Evolutionary conservation across 2,113 vertebrate species (phyloP).

Genomic region (Oenanthe melanoleuca): DNA sequence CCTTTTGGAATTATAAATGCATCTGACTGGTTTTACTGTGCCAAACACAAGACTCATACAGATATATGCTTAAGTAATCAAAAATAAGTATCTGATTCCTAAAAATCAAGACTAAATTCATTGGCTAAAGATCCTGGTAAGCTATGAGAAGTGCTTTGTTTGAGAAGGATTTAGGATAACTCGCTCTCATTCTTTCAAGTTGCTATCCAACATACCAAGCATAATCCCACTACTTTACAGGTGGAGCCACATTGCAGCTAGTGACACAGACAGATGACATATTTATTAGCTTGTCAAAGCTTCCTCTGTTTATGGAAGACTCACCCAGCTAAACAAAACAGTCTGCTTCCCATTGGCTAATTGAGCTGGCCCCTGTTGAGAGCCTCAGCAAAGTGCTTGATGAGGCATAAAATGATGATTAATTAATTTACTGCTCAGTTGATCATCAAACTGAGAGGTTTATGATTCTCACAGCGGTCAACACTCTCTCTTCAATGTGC

Average conservation of each 20-base stretch:
- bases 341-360: constrained; percentile 89
- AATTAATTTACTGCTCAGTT: constrained; percentile 99
- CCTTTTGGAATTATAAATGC: not conserved
- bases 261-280: constrained; percentile 93
- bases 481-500: constrained; percentile 73
- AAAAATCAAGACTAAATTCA: not conserved
- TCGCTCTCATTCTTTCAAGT: constrained; percentile 51
- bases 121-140: not conserved
- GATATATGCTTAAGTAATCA: not conserved
- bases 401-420: constrained; percentile 99
- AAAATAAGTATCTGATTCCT: not conserved
- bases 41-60: not conserved
- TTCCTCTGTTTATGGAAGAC: constrained; percentile 85
- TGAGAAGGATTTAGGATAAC: not conserved
- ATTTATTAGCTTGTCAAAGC: constrained; percentile 96
- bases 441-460: constrained; percentile 95
- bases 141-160: constrained; percentile 24
- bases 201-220: constrained; percentile 74
- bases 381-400: constrained; percentile 92
- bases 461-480: constrained; percentile 96
- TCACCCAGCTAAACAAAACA: constrained; percentile 93
- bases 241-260: constrained; percentile 80
- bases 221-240: constrained; percentile 82
- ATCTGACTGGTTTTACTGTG: not conserved
- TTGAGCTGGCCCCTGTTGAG: constrained; percentile 83